Evolutionary conservation across 2,113 vertebrate species (phyloP), one percentile per base, ranked within the genome.

Genomic region (Sphyrna mokarran): DNA sequence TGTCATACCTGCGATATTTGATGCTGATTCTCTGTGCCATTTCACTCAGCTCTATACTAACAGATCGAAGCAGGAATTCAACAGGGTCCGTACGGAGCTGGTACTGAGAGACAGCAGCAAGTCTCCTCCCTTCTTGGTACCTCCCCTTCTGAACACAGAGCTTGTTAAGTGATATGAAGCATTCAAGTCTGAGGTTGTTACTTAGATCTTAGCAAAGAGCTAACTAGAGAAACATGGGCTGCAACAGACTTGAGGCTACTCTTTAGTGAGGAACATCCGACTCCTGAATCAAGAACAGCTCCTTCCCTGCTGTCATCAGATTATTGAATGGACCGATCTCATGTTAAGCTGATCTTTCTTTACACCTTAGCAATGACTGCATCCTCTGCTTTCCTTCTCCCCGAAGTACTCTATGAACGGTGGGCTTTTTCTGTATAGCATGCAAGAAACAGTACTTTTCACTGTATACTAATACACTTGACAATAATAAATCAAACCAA

Each of bases 1-100:
- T 72, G 43, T 33, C 94, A 95, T 95, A 95, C 94, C 94, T 95
- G 94, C 43, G 11, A 43, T 72, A 54, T 13, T 37, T 95, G 40
- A 9, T 54, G 68, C 94, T 95, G 68, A 95, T 48, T 72, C 43
- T 95, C 43, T 54, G 40, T 72, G 87, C 1, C 40, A 54, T 76
- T 72, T 63, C 48, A 1, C 10, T 63, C 87, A 90, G 54, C 1
- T 63, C 63, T 37, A 22, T 66, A n/a, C 33, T 37, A 7, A 10
- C 43, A 4, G 68, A 8, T 22, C 23, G 66, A 37, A 13, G 6
- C 69, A 37, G 40, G 70, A 54, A 26, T 72, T 61, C 61, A 93
- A 18, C 89, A 93, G 61, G 14, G 22, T 95, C 40, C 43, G 68
- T 23, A 29, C 22, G 3, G 48, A 54, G 48, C 43, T 29, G 26